phyloP scores from a whole-genome alignment of 2,888 invertebrate species.

The Megamerina dolium region DNA sequence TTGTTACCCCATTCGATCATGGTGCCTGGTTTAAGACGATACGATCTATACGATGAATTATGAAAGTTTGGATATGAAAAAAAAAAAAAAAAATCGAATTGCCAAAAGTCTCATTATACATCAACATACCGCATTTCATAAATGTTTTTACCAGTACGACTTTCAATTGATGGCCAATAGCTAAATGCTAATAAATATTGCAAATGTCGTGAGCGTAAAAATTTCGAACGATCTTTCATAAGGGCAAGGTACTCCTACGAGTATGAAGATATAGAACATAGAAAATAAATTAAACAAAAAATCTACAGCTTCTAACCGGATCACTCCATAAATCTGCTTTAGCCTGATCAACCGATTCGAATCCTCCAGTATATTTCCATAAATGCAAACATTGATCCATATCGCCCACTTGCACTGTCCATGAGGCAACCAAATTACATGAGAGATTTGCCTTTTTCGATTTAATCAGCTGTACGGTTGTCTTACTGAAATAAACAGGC shows the following conservation, averaged over 20 bases:
- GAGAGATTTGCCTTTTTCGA: slow-evolving; percentile 67
- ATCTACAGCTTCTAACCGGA: slow-evolving; percentile 56
- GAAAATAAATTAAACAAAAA: neutral
- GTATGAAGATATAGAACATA: too few relatives aligned
- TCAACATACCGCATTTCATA: slow-evolving; percentile 75
- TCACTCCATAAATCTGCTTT: slow-evolving; percentile 64
- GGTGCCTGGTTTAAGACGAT: slow-evolving; percentile 92
- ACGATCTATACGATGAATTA: slow-evolving; percentile 51
- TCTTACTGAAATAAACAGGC: slow-evolving; percentile 55
- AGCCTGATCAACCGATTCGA: slow-evolving; percentile 75
- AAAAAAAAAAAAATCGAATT: slow-evolving; percentile 45
- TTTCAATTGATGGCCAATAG: slow-evolving; percentile 87
- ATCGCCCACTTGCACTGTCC: slow-evolving; percentile 83
- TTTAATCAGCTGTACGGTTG: slow-evolving; percentile 69
- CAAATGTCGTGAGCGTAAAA: slow-evolving; percentile 78
- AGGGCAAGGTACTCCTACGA: slow-evolving; percentile 69
- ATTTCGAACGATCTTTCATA: slow-evolving; percentile 69
- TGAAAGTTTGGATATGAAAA: slow-evolving; percentile 33
- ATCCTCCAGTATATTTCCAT: slow-evolving; percentile 93
- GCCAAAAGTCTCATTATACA: neutral
- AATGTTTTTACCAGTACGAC: slow-evolving; percentile 69
- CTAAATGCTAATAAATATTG: slow-evolving; percentile 94
- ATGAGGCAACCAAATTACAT: slow-evolving; percentile 87
- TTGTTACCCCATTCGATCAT: slow-evolving; percentile 99
- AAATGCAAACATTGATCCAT: slow-evolving; percentile 96